A percentile compares a stretch with the other conserved stretches of the same genome.
Conservation (phyloP, 1,140 invertebrate species). For the Drosophila quadrilineata region DNA sequence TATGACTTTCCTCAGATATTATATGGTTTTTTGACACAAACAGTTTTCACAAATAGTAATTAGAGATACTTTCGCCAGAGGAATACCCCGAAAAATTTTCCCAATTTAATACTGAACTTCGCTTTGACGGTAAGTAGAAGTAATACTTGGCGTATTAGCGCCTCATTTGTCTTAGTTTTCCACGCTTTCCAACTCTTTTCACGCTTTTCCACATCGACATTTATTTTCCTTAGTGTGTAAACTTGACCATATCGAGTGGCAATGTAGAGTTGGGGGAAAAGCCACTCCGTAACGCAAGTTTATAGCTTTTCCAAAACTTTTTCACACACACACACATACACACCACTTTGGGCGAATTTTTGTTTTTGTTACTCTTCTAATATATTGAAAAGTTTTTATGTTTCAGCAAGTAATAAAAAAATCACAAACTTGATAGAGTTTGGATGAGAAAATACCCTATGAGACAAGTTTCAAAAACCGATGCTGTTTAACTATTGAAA, state of each 20-base stretch:
- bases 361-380: constrained; percentile 9
- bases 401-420: constrained; percentile 45
- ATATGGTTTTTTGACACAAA: background rate
- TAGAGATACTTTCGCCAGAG: constrained; percentile 27
- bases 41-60: constrained; percentile 5
- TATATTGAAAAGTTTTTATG: constrained; percentile 65
- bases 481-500: background rate
- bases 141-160: constrained; percentile 65
- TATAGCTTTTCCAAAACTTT: constrained; percentile 54
- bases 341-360: constrained; percentile 26
- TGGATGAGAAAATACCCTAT: constrained; percentile 2
- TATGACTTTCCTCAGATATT: constrained; percentile 5
- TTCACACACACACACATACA: too few relatives aligned
- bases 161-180: constrained; percentile 71
- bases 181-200: constrained; percentile 56
- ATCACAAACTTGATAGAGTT: background rate
- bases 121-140: constrained; percentile 32
- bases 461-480: background rate
- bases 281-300: constrained; percentile 64
- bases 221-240: constrained; percentile 69
- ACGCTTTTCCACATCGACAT: constrained; percentile 69
- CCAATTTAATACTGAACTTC: background rate
- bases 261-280: constrained; percentile 38
- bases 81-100: background rate
- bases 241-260: constrained; percentile 53